Conservation (phyloP, 2,888 invertebrate species). For the Tuta absoluta region DNA sequence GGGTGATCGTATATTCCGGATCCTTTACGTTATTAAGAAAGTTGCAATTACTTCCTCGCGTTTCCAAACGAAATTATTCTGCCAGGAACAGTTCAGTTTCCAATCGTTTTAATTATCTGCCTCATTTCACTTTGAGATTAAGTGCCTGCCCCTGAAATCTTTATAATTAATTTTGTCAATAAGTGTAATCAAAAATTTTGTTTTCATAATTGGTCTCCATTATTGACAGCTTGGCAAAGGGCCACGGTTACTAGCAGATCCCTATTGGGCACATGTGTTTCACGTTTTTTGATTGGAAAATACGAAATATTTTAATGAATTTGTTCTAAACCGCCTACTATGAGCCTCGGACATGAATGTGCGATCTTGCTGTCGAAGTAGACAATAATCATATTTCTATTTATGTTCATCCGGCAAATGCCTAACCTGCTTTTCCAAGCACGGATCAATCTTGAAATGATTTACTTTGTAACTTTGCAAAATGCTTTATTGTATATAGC, state of each 20-base stretch:
- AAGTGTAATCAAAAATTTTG: slow-evolving; percentile 26
- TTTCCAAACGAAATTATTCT: slow-evolving; percentile 19
- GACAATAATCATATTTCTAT: no score
- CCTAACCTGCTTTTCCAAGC: no score
- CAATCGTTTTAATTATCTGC: slow-evolving; percentile 36
- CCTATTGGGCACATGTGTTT: no score
- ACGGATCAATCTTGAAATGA: no score
- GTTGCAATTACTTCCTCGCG: slow-evolving; percentile 5
- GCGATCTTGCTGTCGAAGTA: no score
- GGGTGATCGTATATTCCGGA: slow-evolving; percentile 12
- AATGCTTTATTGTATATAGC: no score
- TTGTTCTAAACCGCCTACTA: no score
- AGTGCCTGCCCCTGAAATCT: slow-evolving; percentile 20
- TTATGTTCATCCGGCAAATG: no score
- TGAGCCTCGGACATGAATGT: no score
- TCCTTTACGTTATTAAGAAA: slow-evolving; percentile 13
- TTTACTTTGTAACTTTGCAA: no score
- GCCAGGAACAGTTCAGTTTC: slow-evolving; percentile 19
- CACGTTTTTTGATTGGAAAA: no score
- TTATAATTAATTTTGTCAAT: slow-evolving; percentile 30
- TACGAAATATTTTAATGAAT: no score
- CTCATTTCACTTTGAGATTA: slow-evolving; percentile 37
- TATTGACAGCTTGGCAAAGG: background rate
- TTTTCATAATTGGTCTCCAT: slow-evolving; percentile 1
- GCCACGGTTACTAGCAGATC: background rate